These are phyloP conservation scores for Tortrix viridana DNA, from an alignment of 2,888 invertebrate genomes.

Conservation along the genomic window DNA sequence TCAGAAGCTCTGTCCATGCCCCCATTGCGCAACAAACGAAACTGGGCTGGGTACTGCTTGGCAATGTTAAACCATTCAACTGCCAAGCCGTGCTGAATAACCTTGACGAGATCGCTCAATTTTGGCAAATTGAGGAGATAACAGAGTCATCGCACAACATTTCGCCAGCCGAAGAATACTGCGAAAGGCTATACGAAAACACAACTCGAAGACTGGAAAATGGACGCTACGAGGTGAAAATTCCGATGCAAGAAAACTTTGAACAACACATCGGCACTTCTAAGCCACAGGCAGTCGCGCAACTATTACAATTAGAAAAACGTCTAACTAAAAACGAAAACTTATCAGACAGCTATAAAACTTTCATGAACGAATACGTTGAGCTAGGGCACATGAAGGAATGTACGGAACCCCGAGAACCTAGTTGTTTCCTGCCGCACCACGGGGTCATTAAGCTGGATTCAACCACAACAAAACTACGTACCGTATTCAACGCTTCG, in stretches of 20 bases:
- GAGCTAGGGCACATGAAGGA: too few species aligned
- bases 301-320: too few species aligned
- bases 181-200: neutral
- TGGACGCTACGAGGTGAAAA: too few species aligned
- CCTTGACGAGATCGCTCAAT: constrained; percentile 6
- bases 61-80: constrained; percentile 18
- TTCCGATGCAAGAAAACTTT: too few species aligned
- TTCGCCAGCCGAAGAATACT: neutral
- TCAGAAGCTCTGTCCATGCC: neutral
- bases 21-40: neutral
- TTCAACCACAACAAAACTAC: neutral
- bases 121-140: constrained; percentile 3
- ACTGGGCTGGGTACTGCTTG: constrained; percentile 2
- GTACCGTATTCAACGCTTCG: constrained; percentile 2
- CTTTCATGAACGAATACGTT: too few species aligned
- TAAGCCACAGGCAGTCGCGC: too few species aligned
- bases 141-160: neutral
- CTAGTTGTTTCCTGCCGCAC: too few species aligned
- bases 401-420: too few species aligned
- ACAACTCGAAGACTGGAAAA: too few species aligned
- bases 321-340: too few species aligned
- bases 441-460: neutral
- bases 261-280: too few species aligned
- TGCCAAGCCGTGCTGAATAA: constrained; percentile 19
- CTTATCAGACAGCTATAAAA: too few species aligned